Percentiles rank a stretch among this genome's conserved stretches.
phyloP scores from a whole-genome alignment of 2,113 vertebrate genomes.

The Pontoporia blainvillei region DNA sequence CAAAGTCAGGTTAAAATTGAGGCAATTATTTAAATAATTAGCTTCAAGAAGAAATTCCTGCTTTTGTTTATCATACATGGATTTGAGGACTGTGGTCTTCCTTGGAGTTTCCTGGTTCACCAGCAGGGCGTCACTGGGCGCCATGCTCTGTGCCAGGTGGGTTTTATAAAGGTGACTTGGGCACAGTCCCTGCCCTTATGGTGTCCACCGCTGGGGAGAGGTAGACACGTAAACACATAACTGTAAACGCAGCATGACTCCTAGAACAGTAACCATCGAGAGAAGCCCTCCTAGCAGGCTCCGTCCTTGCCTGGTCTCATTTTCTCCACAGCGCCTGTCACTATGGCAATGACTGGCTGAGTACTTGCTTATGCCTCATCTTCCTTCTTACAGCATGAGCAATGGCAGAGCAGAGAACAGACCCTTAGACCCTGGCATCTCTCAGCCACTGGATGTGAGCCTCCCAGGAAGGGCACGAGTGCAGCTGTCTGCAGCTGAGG shows the following conservation, averaged over 20 bases:
- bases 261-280: accelerated
- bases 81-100: not conserved
- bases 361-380: not conserved
- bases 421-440: not conserved
- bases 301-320: not conserved
- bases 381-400: not conserved
- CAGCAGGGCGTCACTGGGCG: accelerated
- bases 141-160: not conserved
- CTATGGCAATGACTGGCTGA: not conserved
- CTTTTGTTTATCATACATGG: not conserved
- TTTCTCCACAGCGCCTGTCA: not conserved
- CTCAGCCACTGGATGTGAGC: not conserved
- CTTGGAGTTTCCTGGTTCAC: not conserved
- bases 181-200: no score
- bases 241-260: not conserved
- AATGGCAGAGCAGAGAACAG: not conserved
- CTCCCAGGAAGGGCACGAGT: not conserved
- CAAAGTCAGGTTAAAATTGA: not conserved
- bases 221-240: not conserved
- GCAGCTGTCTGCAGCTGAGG: not conserved
- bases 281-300: not conserved
- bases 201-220: not conserved
- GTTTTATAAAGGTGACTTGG: not conserved
- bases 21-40: not conserved
- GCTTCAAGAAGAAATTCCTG: not conserved